Base-by-base conservation (phyloP, 53 echinoderm and acorn worm species). In the Luidia sarsii region DNA sequence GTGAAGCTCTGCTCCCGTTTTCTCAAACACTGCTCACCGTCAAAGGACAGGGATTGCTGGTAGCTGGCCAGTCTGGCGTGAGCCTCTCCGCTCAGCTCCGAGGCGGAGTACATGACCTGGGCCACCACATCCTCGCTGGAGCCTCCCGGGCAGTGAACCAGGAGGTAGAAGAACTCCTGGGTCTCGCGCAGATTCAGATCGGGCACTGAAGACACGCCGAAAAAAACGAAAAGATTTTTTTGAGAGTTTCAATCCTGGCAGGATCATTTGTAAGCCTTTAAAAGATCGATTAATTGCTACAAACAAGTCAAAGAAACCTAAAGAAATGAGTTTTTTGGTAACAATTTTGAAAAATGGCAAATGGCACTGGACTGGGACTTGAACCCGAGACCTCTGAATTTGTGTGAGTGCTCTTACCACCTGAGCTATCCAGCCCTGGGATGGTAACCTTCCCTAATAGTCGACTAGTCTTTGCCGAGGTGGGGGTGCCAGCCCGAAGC, bases 151-250 rank as follows among this genome's bases (percentile, higher is more conserved):
- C 87, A 64, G 48, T 82, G 71, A 14, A 89, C 77, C 5, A 92
- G 70, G 14, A 92, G 82, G 55, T 89, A 82, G 55, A 89, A 75
- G 57, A 67, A 81, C 25, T 86, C 82, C 33, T 74, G 56, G 7
- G 60, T 86, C 33, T 86, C 90, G 39, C 64, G 72, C 60, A 90
- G 67, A 18, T 86, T 67, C 43, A 90, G 55, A 50, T 82, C 79
- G 16, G 90, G 90, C 23, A 86, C 86, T 90, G 23, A 24, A 34
- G 68, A 32, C 2, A 19, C 23, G 53, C 16, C 23, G 20, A 23
- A 23, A 52, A 23, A 2, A 11, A 25, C n/a, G n/a, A n/a, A n/a
- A n/a, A n/a, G n/a, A n/a, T n/a, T n/a, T n/a, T n/a, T n/a, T n/a
- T n/a, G n/a, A n/a, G n/a, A n/a, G n/a, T n/a, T n/a, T n/a, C n/a